phyloP scores from a whole-genome alignment of 92 coral and sea anemone species.

The Meandrina meandrites region DNA sequence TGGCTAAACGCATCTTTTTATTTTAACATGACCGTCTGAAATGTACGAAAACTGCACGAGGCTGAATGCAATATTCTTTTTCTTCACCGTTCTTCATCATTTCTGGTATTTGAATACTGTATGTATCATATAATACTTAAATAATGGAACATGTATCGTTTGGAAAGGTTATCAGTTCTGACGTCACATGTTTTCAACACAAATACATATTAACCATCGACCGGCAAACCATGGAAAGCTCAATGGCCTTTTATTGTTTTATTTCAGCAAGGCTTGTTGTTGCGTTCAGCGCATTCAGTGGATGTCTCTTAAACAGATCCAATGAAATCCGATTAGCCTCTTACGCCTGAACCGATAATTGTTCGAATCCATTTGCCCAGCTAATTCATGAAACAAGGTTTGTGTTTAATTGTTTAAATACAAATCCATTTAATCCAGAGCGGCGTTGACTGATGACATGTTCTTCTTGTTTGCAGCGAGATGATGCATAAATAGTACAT shows the following conservation, averaged over 20 bases:
- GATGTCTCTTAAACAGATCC: not conserved
- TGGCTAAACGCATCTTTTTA: not conserved
- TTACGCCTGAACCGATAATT: not conserved
- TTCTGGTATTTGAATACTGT: not conserved
- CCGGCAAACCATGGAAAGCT: not conserved
- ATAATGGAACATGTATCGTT: not conserved
- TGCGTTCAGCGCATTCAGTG: not conserved
- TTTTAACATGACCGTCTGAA: not conserved
- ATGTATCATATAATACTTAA: not conserved
- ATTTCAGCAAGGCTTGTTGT: not conserved
- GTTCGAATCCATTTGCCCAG: not conserved
- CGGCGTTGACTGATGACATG: not conserved
- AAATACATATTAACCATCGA: not conserved
- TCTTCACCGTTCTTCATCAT: no score
- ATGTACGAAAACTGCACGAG: not conserved
- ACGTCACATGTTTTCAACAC: not conserved
- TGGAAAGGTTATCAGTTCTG: not conserved
- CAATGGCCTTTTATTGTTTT: not conserved
- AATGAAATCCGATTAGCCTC: no score
- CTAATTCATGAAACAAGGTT: not conserved
- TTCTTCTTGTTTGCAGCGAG: not conserved
- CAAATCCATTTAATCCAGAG: not conserved
- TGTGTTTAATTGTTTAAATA: not conserved
- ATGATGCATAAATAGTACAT: slow-evolving; percentile 14
- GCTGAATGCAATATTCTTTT: not conserved